These are phyloP conservation scores for Danio albolineatus DNA, from an alignment of 2,797 vertebrate genomes.

Conservation along the genomic window DNA sequence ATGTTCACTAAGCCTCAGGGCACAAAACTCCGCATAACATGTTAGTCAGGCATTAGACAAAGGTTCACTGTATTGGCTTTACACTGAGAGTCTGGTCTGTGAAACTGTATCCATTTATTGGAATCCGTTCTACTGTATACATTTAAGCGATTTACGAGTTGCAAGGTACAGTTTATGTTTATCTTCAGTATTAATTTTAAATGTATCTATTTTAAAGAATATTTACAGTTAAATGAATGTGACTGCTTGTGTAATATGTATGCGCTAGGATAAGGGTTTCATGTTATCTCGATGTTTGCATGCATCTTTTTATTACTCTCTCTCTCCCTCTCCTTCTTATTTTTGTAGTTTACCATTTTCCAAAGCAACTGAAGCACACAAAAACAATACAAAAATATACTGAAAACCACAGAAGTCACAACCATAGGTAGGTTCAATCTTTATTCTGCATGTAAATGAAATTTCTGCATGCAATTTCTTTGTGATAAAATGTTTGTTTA, in stretches of 20 bases:
- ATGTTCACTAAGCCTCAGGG: conserved; percentile 72
- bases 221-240: neutral
- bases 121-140: conserved; percentile 6
- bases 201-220: neutral
- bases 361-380: neutral
- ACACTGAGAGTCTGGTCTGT: conserved; percentile 34
- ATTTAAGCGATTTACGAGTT: neutral
- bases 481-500: no score
- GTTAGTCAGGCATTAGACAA: conserved; percentile 51
- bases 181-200: neutral
- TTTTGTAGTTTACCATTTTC: neutral
- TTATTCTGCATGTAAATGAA: neutral
- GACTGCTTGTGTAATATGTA: neutral
- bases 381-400: neutral
- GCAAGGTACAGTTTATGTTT: neutral
- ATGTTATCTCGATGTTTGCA: neutral
- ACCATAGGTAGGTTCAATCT: neutral
- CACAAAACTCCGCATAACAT: conserved; percentile 56
- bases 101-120: neutral
- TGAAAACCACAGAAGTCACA: neutral
- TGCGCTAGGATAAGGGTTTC: neutral
- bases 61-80: conserved; percentile 49
- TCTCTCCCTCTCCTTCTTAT: neutral
- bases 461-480: neutral
- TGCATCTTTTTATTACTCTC: neutral